Conservation (phyloP, 2,797 vertebrate species). For the Typhlichthys eigenmanni region DNA sequence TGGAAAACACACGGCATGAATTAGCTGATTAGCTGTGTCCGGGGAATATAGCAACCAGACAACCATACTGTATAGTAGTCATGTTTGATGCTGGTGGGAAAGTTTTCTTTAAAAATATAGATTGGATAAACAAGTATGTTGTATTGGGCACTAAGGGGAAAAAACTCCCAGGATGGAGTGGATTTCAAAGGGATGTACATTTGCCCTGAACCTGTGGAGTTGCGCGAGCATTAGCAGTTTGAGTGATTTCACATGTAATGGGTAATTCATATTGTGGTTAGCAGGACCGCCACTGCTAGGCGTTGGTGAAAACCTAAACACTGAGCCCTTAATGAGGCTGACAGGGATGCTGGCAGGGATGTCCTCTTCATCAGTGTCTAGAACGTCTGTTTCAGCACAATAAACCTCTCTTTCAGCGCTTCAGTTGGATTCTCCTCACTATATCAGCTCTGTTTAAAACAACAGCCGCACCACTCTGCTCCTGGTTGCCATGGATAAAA, state of each 20-base stretch:
- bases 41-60: not conserved
- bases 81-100: not conserved
- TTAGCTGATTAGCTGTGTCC: slow-evolving; percentile 17
- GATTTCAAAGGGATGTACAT: not conserved
- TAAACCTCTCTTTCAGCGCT: too few species aligned
- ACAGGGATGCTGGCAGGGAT: not conserved
- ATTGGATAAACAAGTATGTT: too few species aligned
- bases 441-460: slow-evolving; percentile 33
- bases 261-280: slow-evolving; percentile 3
- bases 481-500: slow-evolving; percentile 13
- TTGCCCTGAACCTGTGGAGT: slow-evolving; percentile 5
- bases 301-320: slow-evolving; percentile 7
- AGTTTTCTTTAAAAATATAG: not conserved
- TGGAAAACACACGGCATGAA: slow-evolving; percentile 49
- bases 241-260: slow-evolving; percentile 16
- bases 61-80: not conserved
- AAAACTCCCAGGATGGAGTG: not conserved
- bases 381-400: too few species aligned
- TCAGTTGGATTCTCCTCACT: not conserved
- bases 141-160: not conserved
- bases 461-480: slow-evolving; percentile 4
- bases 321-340: slow-evolving; percentile 9
- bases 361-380: too few species aligned
- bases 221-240: slow-evolving; percentile 3
- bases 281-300: not conserved